Evolutionary conservation across 2,888 invertebrate genomes (phyloP).

Genomic region (Nudaria mundana): DNA sequence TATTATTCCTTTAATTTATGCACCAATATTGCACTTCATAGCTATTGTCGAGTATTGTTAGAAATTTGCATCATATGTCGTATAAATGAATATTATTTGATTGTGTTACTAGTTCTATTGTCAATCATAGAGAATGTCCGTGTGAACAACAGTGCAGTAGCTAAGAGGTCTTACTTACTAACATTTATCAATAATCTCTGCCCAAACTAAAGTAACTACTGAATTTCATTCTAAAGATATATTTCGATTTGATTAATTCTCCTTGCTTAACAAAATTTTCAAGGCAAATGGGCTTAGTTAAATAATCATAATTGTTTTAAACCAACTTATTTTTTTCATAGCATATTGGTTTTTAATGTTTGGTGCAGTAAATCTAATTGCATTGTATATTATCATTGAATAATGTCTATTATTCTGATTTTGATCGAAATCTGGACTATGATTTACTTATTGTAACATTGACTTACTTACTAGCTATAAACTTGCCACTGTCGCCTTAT

Average conservation of each 20-base stretch:
- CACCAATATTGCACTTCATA: constrained; percentile 39
- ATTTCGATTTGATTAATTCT: constrained; percentile 49
- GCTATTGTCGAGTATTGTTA: constrained; percentile 40
- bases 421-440: constrained; percentile 49
- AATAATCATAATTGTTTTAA: constrained; percentile 60
- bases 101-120: constrained; percentile 4
- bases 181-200: constrained; percentile 45
- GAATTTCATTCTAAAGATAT: constrained; percentile 36
- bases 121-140: constrained; percentile 8
- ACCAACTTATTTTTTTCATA: constrained; percentile 62
- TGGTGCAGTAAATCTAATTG: constrained; percentile 79
- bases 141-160: constrained; percentile 36
- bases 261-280: constrained; percentile 60
- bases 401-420: constrained; percentile 64
- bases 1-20: constrained; percentile 26
- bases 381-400: constrained; percentile 78
- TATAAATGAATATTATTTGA: constrained; percentile 8
- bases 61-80: constrained; percentile 10
- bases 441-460: constrained; percentile 49
- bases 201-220: constrained; percentile 49
- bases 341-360: constrained; percentile 76
- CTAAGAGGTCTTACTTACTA: constrained; percentile 43
- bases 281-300: constrained; percentile 76
- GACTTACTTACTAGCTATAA: too few relatives aligned
- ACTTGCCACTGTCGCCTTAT: too few relatives aligned